phyloP scores from a whole-genome alignment of 2,797 vertebrate genomes.

The Liasis olivaceus region DNA sequence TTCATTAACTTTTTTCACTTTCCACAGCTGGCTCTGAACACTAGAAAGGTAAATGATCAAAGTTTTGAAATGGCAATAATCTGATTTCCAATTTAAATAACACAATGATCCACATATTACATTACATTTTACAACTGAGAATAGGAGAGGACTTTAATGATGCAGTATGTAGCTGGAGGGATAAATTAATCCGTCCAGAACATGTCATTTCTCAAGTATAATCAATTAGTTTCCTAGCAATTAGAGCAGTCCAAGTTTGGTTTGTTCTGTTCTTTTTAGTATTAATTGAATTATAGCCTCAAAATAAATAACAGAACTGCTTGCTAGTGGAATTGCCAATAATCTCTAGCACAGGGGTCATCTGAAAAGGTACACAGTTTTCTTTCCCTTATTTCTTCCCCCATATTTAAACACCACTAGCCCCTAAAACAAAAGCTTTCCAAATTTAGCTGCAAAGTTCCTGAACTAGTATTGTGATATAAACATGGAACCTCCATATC shows the following conservation, averaged over 20 bases:
- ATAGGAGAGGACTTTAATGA: slow-evolving; percentile 29
- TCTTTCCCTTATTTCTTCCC: neutral
- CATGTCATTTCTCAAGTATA: slow-evolving; percentile 27
- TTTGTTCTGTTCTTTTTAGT: slow-evolving; percentile 41
- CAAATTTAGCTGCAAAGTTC: neutral
- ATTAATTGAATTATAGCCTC: slow-evolving; percentile 30
- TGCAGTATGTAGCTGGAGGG: slow-evolving; percentile 19
- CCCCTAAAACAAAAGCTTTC: neutral
- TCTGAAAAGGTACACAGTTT: neutral
- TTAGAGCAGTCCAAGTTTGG: slow-evolving; percentile 36
- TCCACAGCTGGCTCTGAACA: neutral
- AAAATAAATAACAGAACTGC: slow-evolving; percentile 15
- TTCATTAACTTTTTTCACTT: slow-evolving; percentile 44
- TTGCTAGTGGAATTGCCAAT: neutral
- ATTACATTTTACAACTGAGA: slow-evolving; percentile 28
- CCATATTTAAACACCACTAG: neutral
- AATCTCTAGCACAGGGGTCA: slow-evolving; percentile 13
- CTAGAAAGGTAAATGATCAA: slow-evolving; percentile 24
- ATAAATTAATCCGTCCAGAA: slow-evolving; percentile 22
- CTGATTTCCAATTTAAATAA: slow-evolving; percentile 20
- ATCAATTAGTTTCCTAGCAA: slow-evolving; percentile 38
- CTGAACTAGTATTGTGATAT: neutral
- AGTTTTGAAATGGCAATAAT: neutral
- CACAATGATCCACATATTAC: slow-evolving; percentile 17
- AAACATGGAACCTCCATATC: neutral